A percentile compares a stretch with the other conserved stretches of the same genome.
Evolutionary conservation across 2,888 invertebrate genomes (phyloP).

Genomic region (Drosophila mercatorum): DNA sequence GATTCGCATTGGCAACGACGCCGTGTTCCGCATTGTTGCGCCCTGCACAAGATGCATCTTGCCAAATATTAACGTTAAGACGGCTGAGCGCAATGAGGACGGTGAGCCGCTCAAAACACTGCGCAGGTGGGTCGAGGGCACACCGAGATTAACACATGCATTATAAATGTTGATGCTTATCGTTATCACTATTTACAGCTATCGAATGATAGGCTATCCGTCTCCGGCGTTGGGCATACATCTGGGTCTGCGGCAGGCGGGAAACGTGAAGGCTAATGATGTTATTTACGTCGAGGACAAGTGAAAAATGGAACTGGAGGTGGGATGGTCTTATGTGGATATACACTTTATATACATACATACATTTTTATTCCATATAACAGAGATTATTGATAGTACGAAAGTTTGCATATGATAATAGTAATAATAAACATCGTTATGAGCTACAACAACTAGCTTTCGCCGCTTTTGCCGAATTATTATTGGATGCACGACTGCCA

Average conservation of each 20-base stretch:
- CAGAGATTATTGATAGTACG: constrained; percentile 61
- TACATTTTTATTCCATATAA: constrained; percentile 68
- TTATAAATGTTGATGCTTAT: neutral
- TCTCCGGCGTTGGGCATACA: constrained; percentile 86
- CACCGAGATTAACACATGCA: neutral
- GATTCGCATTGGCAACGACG: constrained; percentile 86
- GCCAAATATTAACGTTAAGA: constrained; percentile 89
- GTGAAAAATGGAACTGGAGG: constrained; percentile 36
- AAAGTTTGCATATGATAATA: constrained; percentile 46
- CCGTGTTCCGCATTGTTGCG: constrained; percentile 70
- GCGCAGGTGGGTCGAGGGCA: constrained; percentile 85
- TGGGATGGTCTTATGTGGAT: constrained; percentile 16
- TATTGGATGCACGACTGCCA: constrained; percentile 89
- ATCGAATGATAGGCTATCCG: constrained; percentile 69
- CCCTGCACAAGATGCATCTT: constrained; percentile 87
- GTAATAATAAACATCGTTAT: constrained; percentile 45
- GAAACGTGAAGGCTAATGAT: constrained; percentile 85
- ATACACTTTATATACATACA: constrained; percentile 56
- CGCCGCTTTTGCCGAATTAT: constrained; percentile 8
- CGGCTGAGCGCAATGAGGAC: constrained; percentile 87
- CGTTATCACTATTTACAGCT: constrained; percentile 44
- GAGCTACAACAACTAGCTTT: constrained; percentile 56
- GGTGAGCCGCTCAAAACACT: constrained; percentile 89
- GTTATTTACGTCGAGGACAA: constrained; percentile 85
- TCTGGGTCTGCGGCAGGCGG: constrained; percentile 85